phyloP scores from a whole-genome alignment of 2,888 invertebrate genomes.

The Steinernema scapterisci region DNA sequence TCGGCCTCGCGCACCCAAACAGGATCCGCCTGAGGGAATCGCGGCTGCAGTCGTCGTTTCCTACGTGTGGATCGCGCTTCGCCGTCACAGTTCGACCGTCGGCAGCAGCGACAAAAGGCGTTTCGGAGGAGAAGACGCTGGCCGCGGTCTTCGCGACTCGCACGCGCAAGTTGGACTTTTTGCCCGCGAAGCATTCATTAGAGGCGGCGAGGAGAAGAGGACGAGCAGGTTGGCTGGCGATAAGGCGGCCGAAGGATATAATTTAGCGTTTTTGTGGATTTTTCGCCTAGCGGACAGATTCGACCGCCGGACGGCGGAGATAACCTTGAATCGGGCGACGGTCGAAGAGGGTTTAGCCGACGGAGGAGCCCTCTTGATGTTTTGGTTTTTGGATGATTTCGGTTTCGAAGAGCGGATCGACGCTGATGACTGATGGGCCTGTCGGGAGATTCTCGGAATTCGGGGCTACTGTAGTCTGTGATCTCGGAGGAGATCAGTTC shows the following conservation, averaged over 20 bases:
- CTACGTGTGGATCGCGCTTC: no score
- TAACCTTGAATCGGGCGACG: background rate
- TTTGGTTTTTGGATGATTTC: no score
- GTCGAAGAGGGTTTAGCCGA: no score
- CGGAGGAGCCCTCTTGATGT: no score
- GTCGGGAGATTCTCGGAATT: no score
- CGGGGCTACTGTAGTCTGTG: no score
- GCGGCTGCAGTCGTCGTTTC: background rate
- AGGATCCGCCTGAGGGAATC: conserved; percentile 29
- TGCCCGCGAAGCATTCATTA: background rate
- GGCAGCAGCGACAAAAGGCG: conserved; percentile 6
- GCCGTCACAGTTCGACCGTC: no score
- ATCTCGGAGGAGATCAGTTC: no score
- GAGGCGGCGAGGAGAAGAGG: background rate
- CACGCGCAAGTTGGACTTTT: conserved; percentile 14
- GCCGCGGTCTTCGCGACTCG: background rate
- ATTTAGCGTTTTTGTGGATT: conserved; percentile 5
- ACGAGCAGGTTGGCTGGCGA: conserved; percentile 6
- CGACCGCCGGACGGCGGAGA: background rate
- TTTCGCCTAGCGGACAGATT: background rate
- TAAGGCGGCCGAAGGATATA: background rate
- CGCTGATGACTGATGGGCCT: no score
- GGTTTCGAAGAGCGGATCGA: no score
- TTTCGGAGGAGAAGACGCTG: background rate
- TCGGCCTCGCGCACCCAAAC: conserved; percentile 5